Evolutionary conservation across 2,797 vertebrate genomes (phyloP).

Genomic region (Sebastes hopkinsi): DNA sequence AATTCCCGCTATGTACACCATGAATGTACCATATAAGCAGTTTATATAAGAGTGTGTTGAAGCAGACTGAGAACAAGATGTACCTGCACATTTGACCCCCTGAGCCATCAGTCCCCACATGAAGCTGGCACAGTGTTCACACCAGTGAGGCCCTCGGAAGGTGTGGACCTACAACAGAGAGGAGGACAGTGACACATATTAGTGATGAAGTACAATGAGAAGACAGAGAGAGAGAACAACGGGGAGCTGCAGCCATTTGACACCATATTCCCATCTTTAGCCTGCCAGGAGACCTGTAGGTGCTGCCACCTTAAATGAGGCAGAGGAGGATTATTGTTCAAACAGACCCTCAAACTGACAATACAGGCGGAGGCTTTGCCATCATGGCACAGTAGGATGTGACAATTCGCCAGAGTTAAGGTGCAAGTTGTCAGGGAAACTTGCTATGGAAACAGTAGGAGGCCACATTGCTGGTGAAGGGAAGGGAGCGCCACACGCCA

Average conservation of each 20-base stretch:
- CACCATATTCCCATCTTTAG: background rate
- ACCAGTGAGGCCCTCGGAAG: constrained; percentile 98
- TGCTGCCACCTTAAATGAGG: constrained; percentile 41
- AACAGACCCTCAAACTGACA: constrained; percentile 60
- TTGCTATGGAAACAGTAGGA: constrained; percentile 40
- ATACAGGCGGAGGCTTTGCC: constrained; percentile 16
- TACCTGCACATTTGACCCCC: constrained; percentile 99
- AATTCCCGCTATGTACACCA: constrained; percentile 39
- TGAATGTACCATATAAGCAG: background rate
- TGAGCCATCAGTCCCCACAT: constrained; percentile 99
- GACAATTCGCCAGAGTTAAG: constrained; percentile 33
- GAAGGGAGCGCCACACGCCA: constrained; percentile 39
- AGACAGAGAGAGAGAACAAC: background rate
- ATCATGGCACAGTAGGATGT: constrained; percentile 26
- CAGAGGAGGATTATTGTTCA: constrained; percentile 42
- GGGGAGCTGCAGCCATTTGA: background rate
- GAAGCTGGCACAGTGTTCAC: constrained; percentile 99
- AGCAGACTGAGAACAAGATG: background rate
- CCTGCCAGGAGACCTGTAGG: background rate
- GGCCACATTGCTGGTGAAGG: constrained; percentile 3
- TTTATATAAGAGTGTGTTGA: constrained; percentile 26
- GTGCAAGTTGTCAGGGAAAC: constrained; percentile 59
- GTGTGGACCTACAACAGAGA: constrained; percentile 92
- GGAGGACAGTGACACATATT: constrained; percentile 46
- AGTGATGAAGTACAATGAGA: constrained; percentile 16